Base-by-base conservation (phyloP, 2,888 invertebrate genomes). In the Crepidodera aurea region DNA sequence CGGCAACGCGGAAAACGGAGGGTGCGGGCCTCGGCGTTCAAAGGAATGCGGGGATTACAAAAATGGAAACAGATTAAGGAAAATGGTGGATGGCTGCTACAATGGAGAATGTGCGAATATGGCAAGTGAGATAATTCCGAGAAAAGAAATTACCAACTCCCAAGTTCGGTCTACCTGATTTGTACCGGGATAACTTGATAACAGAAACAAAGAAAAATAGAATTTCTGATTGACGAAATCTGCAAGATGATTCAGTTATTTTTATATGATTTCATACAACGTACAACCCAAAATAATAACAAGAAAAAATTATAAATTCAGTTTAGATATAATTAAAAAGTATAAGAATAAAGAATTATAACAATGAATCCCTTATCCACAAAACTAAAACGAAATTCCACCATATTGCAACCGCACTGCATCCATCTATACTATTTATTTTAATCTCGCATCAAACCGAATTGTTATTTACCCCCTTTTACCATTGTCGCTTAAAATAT, bases 41-140 rank as follows among this genome's bases (percentile, higher is more conserved):
- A 74, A 71, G 77, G 76, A 77, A 78, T 76, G 77, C 73, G 72
- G 77, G 78, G 79, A 79, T 79, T 78, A 78, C 78, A 79, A 79
- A 79, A 79, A 79, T 79, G 79, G 79, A 78, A 74, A 77, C 77
- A 78, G 78, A 78, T 78, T 78, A 78, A 73, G 75, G 76, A 77
- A 78, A 78, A 78, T 78, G 78, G 78, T 75, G 77, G 77, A 75
- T 73, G 63, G 57, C 48, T 48, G 57, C 39, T 57, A 57, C 57
- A 57, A 57, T 50, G 32, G 57, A 50, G 48, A 57, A 57, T 50
- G 57, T 40, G 57, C 48, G 57, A 57, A 57, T 57, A 57, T 18
- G 39, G 57, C 50, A 57, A 57, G 48, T 57, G 57, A 57, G 57
- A 57, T 57, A 57, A 57, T 57, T 57, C 57, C 37, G 37, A 37